phyloP scores from a whole-genome alignment of 92 coral and sea anemone genomes.

The Parazoanthus swiftii region DNA sequence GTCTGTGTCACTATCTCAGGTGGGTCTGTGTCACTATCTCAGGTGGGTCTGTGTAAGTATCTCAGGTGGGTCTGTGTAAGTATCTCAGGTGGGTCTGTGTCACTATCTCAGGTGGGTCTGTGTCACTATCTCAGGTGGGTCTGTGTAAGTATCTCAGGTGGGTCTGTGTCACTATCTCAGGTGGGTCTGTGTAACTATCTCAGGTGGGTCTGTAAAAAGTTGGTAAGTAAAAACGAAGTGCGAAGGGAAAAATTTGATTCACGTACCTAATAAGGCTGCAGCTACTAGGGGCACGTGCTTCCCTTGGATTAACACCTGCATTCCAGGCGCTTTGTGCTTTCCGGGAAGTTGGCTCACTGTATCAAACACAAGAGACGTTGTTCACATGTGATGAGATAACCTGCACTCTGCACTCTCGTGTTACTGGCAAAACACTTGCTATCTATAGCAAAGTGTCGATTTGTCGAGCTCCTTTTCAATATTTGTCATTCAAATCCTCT shows the following conservation, averaged over 20 bases:
- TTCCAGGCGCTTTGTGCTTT: slow-evolving; percentile 68
- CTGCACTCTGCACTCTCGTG: not conserved
- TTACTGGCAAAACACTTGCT: not conserved
- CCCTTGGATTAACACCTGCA: slow-evolving; percentile 93
- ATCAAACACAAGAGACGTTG: not conserved
- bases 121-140: no score
- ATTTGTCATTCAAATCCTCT: not conserved
- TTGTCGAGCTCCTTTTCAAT: not conserved
- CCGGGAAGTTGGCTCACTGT: slow-evolving; percentile 97
- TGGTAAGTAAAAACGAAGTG: no score
- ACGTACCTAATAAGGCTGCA: slow-evolving; percentile 75
- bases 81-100: not conserved
- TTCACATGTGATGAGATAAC: not conserved
- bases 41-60: no score
- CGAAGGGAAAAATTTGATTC: no score
- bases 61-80: no score
- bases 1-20: not conserved
- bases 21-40: not conserved
- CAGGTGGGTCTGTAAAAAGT: no score
- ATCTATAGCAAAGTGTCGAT: not conserved
- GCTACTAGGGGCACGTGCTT: slow-evolving; percentile 87
- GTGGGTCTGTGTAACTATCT: not conserved
- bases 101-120: not conserved
- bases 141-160: not conserved
- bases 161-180: not conserved